Evolutionary conservation across 2,797 vertebrate genomes (phyloP), one percentile per base, ranked within the genome.

Genomic region (Phrynocephalus guinanensis): DNA sequence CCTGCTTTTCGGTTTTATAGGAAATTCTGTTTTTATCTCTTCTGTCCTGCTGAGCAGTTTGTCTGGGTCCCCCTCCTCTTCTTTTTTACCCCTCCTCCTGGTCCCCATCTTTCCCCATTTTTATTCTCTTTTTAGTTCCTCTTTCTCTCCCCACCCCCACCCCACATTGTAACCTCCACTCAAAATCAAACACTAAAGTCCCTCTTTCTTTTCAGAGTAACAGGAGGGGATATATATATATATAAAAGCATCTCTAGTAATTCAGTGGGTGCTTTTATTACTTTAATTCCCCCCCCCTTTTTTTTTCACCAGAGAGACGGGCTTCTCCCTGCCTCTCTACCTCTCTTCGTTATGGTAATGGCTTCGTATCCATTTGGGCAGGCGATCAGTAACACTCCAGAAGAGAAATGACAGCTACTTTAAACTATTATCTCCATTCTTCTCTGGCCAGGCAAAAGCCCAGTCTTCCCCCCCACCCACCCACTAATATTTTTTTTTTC

Each of bases 341-440:
- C 3, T 93, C 33, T 33, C 33, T 33, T 95, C 94, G 94, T 95
- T 95, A 95, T 93, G 86, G 91, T 95, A 96, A 95, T 93, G 92
- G 93, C 86, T 89, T 94, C 89, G 86, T 88, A 88, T 87, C 92
- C 93, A 94, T 94, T 94, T 95, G 92, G 81, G 66, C 87, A 91
- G 91, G 93, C 93, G 87, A 86, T 94, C 93, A 89, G 87, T 30
- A 92, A 93, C 93, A 91, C 92, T 94, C 95, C 91, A 94, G 93
- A 70, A 92, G 92, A 93, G 95, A 96, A 96, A 95, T 93, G 92
- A 91, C 24, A 50, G 92, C 93, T 95, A 94, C 95, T 95, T 94
- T 94, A 95, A 92, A 89, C 93, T 91, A 89, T 94, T 92, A 92
- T 94, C 93, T 93, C 93, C 88, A 91, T 91, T 91, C 92, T 95